Base-by-base conservation (phyloP, 2,888 invertebrate genomes). In the Amphiduros pacificus region DNA sequence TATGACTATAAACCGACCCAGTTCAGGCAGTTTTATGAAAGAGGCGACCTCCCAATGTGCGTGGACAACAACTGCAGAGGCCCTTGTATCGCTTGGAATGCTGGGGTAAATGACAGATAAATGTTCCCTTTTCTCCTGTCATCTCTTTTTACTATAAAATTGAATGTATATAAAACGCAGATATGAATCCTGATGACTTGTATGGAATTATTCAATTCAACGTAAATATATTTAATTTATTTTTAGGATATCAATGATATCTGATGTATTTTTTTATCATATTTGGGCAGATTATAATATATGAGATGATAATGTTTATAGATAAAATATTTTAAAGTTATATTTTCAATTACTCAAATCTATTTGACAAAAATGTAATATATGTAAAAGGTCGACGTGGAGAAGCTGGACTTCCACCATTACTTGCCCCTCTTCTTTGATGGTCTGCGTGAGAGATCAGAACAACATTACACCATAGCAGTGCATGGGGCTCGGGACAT, bases 401-500 rank as follows among this genome's bases (percentile, higher is more conserved):
- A 91, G 72, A 92, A 91, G 75, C 81, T 97, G 71, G 95, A 97
- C 82, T 95, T 92, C 81, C 91, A 92, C 77, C 91, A 94, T 79
- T 95, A 94, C 80, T 85, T 97, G 60, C 96, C 96, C 0, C 87
- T 96, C 84, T 95, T 97, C 83, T 94, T 94, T 77, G 94, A 95
- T 75, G 96, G 96, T 0, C 85, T 96, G 2, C 87, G 91, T 2
- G 96, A 96, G 84, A 89, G 87, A 0, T 86, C 86, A 60, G 90
- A 92, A 76, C 96, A 96, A 0, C 94, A 90, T 77, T 91, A 88
- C 79, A 91, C 92, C 73, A 90, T 96, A 70, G 92, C 93, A 0
- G 88, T 91, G 61, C 90, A 90, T 79, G 95, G 94, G n/a, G 91
- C 94, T 61, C 86, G 90, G 59, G 94, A 95, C 75, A 87, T 96